Evolutionary conservation across 2,797 vertebrate genomes (phyloP).

Genomic region (Numenius phaeopus): DNA sequence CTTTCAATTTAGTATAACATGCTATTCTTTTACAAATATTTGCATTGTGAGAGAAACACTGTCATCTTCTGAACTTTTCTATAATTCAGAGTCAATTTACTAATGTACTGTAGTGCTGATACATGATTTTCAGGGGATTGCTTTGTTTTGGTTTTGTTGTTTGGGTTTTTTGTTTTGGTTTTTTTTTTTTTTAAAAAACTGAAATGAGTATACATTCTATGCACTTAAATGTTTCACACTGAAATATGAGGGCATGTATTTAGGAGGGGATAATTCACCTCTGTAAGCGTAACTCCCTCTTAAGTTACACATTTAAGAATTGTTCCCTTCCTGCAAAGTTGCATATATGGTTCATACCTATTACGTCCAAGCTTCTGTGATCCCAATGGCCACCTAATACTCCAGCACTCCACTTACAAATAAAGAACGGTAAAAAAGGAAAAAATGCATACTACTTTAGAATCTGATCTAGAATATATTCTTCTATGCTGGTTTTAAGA

Average conservation of each 20-base stretch:
- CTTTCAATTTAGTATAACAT: neutral
- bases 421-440: neutral
- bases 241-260: neutral
- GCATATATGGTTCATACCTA: neutral
- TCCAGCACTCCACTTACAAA: neutral
- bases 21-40: neutral
- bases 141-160: neutral
- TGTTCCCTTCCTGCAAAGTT: neutral
- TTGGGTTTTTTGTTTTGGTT: no score
- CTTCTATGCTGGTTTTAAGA: neutral
- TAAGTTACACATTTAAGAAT: fast-evolving
- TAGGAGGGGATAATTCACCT: neutral
- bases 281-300: neutral
- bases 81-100: neutral
- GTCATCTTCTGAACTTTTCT: neutral
- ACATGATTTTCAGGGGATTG: neutral
- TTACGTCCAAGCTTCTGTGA: neutral
- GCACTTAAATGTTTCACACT: neutral
- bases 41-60: neutral
- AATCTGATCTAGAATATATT: neutral
- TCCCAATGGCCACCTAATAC: no score
- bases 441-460: neutral
- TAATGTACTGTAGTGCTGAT: neutral
- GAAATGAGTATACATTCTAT: neutral
- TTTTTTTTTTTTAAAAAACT: neutral